phyloP scores from a whole-genome alignment of 2,113 vertebrate genomes.

The Falcunculus frontatus region DNA sequence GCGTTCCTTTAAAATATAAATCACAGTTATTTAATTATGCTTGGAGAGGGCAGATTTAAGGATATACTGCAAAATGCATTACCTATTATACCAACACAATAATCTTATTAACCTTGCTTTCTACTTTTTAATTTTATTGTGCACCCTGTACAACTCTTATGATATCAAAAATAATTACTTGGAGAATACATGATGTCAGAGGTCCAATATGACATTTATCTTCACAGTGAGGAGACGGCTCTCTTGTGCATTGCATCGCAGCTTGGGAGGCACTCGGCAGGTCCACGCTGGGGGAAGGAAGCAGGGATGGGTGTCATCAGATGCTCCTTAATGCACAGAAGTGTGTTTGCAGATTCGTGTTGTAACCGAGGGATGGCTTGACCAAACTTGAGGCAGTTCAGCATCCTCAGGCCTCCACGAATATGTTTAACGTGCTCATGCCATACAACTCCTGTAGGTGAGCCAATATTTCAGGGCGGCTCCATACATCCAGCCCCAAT shows the following conservation, averaged over 20 bases:
- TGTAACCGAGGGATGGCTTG: not conserved
- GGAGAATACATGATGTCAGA: slow-evolving; percentile 60
- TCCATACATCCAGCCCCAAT: not conserved
- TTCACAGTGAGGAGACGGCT: slow-evolving; percentile 29
- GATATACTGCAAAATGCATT: slow-evolving; percentile 68
- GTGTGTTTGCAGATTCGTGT: not conserved
- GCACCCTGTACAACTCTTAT: slow-evolving; percentile 52
- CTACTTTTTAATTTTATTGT: slow-evolving; percentile 70
- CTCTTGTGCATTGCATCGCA: not conserved
- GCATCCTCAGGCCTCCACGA: not conserved
- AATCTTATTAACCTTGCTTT: slow-evolving; percentile 69
- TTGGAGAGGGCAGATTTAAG: slow-evolving; percentile 66
- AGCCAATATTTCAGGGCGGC: not conserved
- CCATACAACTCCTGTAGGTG: accelerated
- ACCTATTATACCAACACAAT: slow-evolving; percentile 57
- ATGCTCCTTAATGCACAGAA: not conserved
- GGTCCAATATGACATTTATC: slow-evolving; percentile 58
- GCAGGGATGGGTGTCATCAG: not conserved
- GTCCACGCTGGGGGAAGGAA: accelerated
- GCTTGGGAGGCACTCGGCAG: not conserved
- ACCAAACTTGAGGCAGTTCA: not conserved
- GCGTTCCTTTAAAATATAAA: slow-evolving; percentile 62
- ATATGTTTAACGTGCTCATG: not conserved
- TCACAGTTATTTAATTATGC: slow-evolving; percentile 63
- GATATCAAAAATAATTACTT: slow-evolving; percentile 63